Percentiles rank a stretch among this genome's conserved stretches.
These are phyloP conservation scores for Beroe ovata DNA, from an alignment of 37 sponge, comb jelly and placozoan species.

Conservation along the genomic window DNA sequence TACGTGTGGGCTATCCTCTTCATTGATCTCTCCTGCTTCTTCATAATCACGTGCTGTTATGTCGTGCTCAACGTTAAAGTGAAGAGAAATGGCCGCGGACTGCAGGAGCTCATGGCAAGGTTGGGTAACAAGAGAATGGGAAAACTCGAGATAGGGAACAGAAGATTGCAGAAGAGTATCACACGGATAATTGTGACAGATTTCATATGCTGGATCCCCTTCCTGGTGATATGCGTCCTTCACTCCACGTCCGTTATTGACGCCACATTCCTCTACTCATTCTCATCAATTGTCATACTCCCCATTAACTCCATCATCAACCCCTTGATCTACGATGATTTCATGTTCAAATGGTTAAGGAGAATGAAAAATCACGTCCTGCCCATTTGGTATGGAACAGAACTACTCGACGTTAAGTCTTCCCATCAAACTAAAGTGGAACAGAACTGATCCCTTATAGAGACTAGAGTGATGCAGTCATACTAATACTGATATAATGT, in stretches of 20 bases:
- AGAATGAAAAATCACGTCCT: not conserved
- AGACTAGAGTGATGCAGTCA: no score
- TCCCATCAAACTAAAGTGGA: no score
- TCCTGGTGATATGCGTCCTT: not conserved
- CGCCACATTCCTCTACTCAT: not conserved
- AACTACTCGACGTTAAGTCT: no score
- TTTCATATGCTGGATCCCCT: not conserved
- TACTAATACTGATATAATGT: no score
- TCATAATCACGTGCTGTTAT: not conserved
- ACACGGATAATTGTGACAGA: not conserved
- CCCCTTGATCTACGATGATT: not conserved
- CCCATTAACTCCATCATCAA: not conserved
- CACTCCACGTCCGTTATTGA: not conserved
- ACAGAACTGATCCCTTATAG: no score
- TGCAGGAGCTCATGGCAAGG: not conserved
- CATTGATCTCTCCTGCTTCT: not conserved
- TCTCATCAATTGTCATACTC: not conserved
- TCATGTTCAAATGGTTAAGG: not conserved
- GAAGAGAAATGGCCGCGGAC: not conserved
- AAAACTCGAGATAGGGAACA: not conserved
- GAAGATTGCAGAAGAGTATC: not conserved
- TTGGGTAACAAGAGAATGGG: not conserved
- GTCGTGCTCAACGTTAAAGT: not conserved
- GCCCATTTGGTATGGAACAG: no score
- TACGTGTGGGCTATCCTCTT: not conserved